Percentiles rank a stretch among this genome's conserved stretches.
Conservation (phyloP, 2,888 invertebrate genomes). For the Drosophila kokeensis region DNA sequence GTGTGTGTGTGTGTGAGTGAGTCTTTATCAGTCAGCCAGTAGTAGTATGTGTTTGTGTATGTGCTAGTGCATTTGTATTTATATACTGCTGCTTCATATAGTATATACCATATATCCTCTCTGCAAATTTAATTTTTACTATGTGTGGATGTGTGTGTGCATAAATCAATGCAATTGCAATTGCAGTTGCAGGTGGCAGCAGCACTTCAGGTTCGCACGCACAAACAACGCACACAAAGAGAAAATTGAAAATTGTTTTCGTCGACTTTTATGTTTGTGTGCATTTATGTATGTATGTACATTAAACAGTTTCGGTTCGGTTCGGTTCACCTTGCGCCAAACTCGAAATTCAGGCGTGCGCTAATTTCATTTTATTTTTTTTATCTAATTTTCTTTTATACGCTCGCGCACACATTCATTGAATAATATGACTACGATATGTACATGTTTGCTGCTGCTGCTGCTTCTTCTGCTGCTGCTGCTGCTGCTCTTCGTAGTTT, state of each 20-base stretch:
- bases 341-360: conserved; percentile 77
- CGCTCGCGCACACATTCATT: conserved; percentile 69
- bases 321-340: conserved; percentile 73
- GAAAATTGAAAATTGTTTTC: conserved; percentile 70
- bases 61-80: conserved; percentile 20
- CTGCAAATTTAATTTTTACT: conserved; percentile 45
- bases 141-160: conserved; percentile 24
- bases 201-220: conserved; percentile 62
- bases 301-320: conserved; percentile 43
- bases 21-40: conserved; percentile 63
- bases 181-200: conserved; percentile 44
- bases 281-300: conserved; percentile 30
- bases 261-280: conserved; percentile 39
- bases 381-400: conserved; percentile 73
- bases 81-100: conserved; percentile 42
- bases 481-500: conserved; percentile 49
- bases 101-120: conserved; percentile 24
- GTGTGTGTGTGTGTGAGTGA: conserved; percentile 19
- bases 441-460: conserved; percentile 57
- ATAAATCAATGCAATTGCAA: conserved; percentile 68
- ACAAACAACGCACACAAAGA: conserved; percentile 63
- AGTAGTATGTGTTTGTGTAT: conserved; percentile 19
- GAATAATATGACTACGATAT: conserved; percentile 63
- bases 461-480: conserved; percentile 33
- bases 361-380: conserved; percentile 71